A percentile compares a stretch with the other conserved stretches of the same genome.
Evolutionary conservation across 2,888 invertebrate genomes (phyloP).

Genomic region (Apodemia hepburni): DNA sequence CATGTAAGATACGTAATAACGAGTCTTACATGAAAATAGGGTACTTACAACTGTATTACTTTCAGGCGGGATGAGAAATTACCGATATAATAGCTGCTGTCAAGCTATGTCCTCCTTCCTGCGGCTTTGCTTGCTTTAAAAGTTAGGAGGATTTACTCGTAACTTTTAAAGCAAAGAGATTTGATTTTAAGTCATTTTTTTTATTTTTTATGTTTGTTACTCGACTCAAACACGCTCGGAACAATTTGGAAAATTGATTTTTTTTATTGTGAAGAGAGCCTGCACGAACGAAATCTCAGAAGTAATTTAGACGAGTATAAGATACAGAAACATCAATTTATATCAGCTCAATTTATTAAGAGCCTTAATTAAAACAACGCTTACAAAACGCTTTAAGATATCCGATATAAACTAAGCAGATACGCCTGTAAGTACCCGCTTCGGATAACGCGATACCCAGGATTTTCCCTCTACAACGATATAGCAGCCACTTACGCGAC

Average conservation of each 20-base stretch:
- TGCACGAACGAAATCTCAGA: no score
- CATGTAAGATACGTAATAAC: conserved; percentile 1
- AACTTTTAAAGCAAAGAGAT: no score
- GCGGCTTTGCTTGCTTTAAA: no score
- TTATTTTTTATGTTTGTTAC: no score
- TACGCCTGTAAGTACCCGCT: background rate
- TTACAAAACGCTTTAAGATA: conserved; percentile 2
- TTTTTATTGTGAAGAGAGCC: no score
- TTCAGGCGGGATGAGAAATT: background rate
- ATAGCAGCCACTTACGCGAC: conserved; percentile 52
- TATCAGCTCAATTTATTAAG: background rate
- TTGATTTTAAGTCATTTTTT: no score
- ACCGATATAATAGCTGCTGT: background rate
- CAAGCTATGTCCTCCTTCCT: no score
- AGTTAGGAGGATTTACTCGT: no score
- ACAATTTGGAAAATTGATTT: no score
- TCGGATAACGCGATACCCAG: conserved; percentile 15
- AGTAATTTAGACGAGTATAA: no score
- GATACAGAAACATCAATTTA: no score
- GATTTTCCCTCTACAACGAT: background rate
- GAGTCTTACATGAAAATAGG: background rate
- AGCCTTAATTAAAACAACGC: background rate
- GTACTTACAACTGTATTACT: background rate
- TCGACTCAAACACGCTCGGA: no score
- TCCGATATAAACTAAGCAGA: conserved; percentile 3